These are phyloP conservation scores for Hesperophylax magnus DNA, from an alignment of 1,140 invertebrate genomes.

Conservation along the genomic window DNA sequence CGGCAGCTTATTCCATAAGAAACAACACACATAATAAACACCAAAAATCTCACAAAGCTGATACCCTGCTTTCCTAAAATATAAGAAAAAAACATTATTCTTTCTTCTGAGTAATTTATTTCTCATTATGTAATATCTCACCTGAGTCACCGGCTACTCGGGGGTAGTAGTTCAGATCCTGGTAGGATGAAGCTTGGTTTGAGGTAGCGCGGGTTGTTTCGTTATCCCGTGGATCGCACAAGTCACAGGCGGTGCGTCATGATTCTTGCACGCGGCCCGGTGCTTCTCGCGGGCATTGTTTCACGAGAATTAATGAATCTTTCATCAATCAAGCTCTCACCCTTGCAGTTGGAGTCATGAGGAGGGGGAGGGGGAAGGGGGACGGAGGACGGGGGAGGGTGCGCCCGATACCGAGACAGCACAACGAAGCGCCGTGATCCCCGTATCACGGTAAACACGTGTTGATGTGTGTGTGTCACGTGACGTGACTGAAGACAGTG, in stretches of 20 bases:
- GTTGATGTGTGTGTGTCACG: conserved; percentile 26
- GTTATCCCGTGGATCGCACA: neutral
- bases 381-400: too few species aligned
- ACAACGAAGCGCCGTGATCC: neutral
- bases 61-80: too few species aligned
- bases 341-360: too few species aligned
- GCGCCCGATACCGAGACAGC: neutral
- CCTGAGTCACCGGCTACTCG: conserved; percentile 8
- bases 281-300: conserved; percentile 40
- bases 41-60: too few species aligned
- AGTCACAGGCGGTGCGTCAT: neutral
- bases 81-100: too few species aligned
- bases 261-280: neutral
- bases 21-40: too few species aligned
- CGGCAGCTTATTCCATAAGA: too few species aligned
- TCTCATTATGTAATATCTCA: neutral
- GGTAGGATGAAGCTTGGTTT: neutral
- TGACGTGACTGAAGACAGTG: neutral
- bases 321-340: conserved; percentile 48
- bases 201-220: neutral
- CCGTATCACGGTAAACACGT: conserved; percentile 24
- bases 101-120: too few species aligned
- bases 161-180: neutral
- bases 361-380: too few species aligned
- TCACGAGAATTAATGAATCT: conserved; percentile 51